Evolutionary conservation across 2,888 invertebrate species (phyloP).

Genomic region (Exephanes ischioxanthus): DNA sequence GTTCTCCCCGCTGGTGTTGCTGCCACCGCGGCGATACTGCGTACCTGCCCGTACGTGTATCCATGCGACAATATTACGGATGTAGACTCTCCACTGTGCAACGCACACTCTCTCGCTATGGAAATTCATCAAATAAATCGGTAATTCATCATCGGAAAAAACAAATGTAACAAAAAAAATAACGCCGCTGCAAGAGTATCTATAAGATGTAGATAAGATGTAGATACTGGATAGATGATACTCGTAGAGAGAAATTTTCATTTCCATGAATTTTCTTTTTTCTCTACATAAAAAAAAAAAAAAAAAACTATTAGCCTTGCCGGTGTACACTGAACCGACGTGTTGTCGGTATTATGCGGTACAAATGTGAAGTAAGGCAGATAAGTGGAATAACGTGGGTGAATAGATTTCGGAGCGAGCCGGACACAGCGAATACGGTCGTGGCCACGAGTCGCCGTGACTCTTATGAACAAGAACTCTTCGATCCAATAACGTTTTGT

Average conservation of each 20-base stretch:
- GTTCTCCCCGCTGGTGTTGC: background rate
- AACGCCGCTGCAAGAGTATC: background rate
- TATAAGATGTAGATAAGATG: slow-evolving; percentile 5
- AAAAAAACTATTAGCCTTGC: too few relatives aligned
- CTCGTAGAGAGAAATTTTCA: background rate
- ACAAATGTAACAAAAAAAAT: slow-evolving; percentile 10
- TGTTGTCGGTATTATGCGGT: too few relatives aligned
- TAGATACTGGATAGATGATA: background rate
- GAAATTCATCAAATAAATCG: slow-evolving; percentile 51
- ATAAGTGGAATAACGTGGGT: background rate
- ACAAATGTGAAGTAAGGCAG: too few relatives aligned
- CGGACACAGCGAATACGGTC: background rate
- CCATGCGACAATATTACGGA: slow-evolving; percentile 41
- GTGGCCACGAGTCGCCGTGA: slow-evolving; percentile 34
- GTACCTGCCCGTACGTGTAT: slow-evolving; percentile 27
- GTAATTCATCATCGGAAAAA: slow-evolving; percentile 35
- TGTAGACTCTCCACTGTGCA: slow-evolving; percentile 15
- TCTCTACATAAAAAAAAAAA: too few relatives aligned
- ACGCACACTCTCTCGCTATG: slow-evolving; percentile 1
- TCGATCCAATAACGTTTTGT: slow-evolving; percentile 36
- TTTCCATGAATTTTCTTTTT: background rate
- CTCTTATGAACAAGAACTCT: slow-evolving; percentile 19
- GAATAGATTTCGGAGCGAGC: background rate
- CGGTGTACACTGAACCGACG: too few relatives aligned
- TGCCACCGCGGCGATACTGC: slow-evolving; percentile 16